Evolutionary conservation across 1,140 invertebrate genomes (phyloP), one percentile per base, ranked within the genome.

Genomic region (Brachionus koreanus): DNA sequence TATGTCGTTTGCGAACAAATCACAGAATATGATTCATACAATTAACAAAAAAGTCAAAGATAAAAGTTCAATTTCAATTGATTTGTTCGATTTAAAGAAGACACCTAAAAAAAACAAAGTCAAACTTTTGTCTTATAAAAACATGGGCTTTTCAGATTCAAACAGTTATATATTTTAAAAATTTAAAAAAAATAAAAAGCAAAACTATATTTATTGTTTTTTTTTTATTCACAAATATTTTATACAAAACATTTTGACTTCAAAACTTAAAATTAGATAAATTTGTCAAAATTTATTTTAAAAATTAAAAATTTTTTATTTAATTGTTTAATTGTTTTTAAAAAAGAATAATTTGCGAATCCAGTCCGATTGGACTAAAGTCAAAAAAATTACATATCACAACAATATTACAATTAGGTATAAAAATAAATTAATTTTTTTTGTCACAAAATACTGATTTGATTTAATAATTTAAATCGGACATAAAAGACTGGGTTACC

Each of bases 401-500:
- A 57, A 57, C 49, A 57, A 57, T 57, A 57, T 57, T 19, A 57
- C 5, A 57, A 57, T 57, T 57, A 57, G 49, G 3, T n/a, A 6
- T 57, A 10, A 57, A 57, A 57, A 57, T 57, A 57, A 57, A 57
- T 57, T 7, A 57, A 19, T 57, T 57, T 3, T 7, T 19, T 57
- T 57, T 57, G 49, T 57, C 9, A 57, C 49, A 57, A 25, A 57
- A 7, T 23, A 57, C 46, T 52, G 19, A 67, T 35, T 33, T 3
- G n/a, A 35, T 49, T 46, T 74, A 74, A 74, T 29, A 13, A 37
- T 37, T 77, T 39, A 82, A 19, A 52, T 82, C 79, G 13, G 23
- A n/a, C 23, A 82, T 23, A 16, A 82, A 82, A 35, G 90, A 88
- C 84, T 92, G 90, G 0, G 90, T 87, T 5, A 91, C 87, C 2